Conservation (phyloP, 2,797 vertebrate species). For the Psittacula echo region DNA sequence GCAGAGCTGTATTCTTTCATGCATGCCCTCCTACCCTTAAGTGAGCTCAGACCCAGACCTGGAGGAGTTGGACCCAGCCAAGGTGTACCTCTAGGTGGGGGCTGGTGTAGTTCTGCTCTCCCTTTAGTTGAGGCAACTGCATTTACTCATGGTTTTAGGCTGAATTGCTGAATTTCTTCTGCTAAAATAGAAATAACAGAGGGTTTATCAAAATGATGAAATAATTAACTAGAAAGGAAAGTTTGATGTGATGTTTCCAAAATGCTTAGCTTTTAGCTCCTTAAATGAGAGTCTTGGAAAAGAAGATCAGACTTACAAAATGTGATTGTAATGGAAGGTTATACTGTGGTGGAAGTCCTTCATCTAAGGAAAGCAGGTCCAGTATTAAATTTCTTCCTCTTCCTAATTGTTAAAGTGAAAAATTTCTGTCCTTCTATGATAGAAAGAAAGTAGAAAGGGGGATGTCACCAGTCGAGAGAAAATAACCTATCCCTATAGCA, state of each 20-base stretch:
- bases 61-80: background rate
- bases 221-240: background rate
- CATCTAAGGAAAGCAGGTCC: background rate
- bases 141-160: background rate
- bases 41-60: background rate
- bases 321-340: background rate
- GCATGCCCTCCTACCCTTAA: background rate
- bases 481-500: background rate
- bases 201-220: background rate
- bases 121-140: background rate
- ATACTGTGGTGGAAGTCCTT: background rate
- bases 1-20: background rate
- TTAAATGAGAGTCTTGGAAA: background rate
- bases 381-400: background rate
- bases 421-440: background rate
- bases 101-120: background rate
- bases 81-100: background rate
- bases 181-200: background rate
- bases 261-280: background rate
- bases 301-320: background rate
- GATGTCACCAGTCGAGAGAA: background rate
- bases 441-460: background rate
- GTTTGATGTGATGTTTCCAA: background rate
- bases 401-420: background rate
- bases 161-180: background rate